phyloP scores from a whole-genome alignment of 2,888 invertebrate genomes.

The Polymixis lichenea region DNA sequence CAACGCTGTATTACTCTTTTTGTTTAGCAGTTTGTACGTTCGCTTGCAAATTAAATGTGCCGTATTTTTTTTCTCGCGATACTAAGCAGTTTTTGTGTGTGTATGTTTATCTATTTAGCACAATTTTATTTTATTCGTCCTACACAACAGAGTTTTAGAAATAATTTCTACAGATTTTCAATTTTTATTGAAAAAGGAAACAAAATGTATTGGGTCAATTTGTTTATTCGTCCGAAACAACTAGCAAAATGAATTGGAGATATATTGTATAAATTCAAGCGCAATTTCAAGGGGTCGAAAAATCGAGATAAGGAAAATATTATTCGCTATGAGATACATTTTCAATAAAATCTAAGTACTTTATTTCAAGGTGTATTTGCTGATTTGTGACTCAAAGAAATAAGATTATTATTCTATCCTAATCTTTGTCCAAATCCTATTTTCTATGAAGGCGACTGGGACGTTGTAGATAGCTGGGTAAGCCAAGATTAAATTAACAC shows the following conservation, averaged over 20 bases:
- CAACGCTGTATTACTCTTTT: conserved; percentile 7
- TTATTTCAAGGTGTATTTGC: conserved; percentile 8
- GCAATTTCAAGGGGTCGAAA: conserved; percentile 33
- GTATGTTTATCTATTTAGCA: neutral
- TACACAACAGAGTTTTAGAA: neutral
- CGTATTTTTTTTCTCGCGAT: neutral
- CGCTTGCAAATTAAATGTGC: conserved; percentile 16
- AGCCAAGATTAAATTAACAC: conserved; percentile 33
- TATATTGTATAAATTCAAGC: conserved; percentile 16
- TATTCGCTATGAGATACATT: conserved; percentile 16
- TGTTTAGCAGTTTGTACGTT: conserved; percentile 12
- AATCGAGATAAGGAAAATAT: conserved; percentile 1
- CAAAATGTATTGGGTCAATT: conserved; percentile 5
- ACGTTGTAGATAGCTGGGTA: conserved; percentile 18
- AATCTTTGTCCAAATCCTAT: conserved; percentile 20
- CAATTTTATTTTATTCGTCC: neutral
- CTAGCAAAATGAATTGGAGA: conserved; percentile 28
- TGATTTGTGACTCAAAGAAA: conserved; percentile 3
- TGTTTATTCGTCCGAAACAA: conserved; percentile 29
- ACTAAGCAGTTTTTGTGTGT: neutral
- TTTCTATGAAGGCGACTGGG: neutral
- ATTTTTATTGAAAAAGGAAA: neutral
- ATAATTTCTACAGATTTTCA: neutral
- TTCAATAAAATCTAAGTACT: conserved; percentile 12
- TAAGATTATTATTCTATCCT: conserved; percentile 8